Evolutionary conservation across 2,113 vertebrate genomes (phyloP).

Genomic region (Aleadryas rufinucha): DNA sequence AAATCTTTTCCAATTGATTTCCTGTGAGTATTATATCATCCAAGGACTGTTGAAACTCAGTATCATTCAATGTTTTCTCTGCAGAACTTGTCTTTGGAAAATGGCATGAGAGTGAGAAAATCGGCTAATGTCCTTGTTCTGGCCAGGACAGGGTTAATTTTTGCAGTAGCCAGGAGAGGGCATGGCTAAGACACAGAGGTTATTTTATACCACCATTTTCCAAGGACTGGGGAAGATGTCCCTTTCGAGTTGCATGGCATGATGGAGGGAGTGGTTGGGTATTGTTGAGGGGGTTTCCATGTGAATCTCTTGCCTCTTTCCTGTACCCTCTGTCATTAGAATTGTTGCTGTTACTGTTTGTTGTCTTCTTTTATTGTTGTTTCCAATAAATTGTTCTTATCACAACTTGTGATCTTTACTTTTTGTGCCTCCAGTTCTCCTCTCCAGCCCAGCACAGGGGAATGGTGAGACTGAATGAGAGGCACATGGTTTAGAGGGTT

Average conservation of each 20-base stretch:
- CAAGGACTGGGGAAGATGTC: neutral
- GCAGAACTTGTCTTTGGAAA: neutral
- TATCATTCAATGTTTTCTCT: neutral
- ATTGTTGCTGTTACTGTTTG: neutral
- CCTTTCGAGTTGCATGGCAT: fast-evolving
- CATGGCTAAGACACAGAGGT: neutral
- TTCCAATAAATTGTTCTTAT: neutral
- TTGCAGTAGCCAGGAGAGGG: too few relatives aligned
- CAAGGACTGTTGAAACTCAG: neutral
- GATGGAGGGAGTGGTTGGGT: neutral
- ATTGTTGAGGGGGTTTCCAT: neutral
- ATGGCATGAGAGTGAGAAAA: neutral
- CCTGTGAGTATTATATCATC: neutral
- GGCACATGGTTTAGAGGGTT: neutral
- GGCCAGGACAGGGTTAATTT: neutral
- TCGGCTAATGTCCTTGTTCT: neutral
- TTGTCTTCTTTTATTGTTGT: neutral
- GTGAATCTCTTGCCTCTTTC: neutral
- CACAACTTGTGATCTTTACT: neutral
- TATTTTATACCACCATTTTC: neutral
- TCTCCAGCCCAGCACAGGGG: neutral
- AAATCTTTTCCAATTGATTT: neutral
- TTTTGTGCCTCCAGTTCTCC: neutral
- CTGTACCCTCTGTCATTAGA: too few relatives aligned
- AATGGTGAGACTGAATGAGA: too few relatives aligned